Evolutionary conservation across 2,113 vertebrate species (phyloP), one percentile per base, ranked within the genome.

Genomic region (Barnardius zonarius): DNA sequence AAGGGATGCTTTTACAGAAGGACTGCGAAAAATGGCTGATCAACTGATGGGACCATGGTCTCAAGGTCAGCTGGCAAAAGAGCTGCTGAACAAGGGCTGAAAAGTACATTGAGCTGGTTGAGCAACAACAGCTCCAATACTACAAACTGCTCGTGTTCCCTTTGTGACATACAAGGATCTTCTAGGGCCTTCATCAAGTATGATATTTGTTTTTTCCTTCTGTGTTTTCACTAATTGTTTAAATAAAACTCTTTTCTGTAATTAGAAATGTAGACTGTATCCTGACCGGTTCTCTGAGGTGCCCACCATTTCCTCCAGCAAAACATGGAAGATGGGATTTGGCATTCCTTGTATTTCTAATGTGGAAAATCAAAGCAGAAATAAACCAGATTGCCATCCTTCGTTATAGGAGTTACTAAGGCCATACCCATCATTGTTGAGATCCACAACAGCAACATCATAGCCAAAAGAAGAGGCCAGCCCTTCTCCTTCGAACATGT

Each of bases 391-490:
- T 8, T 4, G 1, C 37, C 27, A 4, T 27, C 31, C 66, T 35
- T 52, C 37, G 2, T 7, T 20, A 16, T 4, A 44, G 13, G 35
- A 77, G 33, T 52, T 39, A 76, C 68, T 22, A 43, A 66, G 39
- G 24, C 62, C 98, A 63, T 97, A 99, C 99, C 98, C 98, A 10
- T 99, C 99, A 46, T 84, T 97, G 83, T 99, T 99, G 79, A 99
- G 98, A 96, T 99, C 99, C 51, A 98, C 99, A 76, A 99, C 99
- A 9, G 99, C 98, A 83, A 99, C 98, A 10, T 99, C 99, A 17
- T 99, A 99, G 96, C 99, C 99, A 35, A 99, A 99, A 1, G 99
- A 99, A 59, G 99, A 99, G 8, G 98, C 99, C 93, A 99, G 97
- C 16, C 99, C 99, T 61, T 98, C 98, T 35, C 99, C 99, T 62